These are phyloP conservation scores for Linnaemya tessellans DNA, from an alignment of 2,888 invertebrate species.

Conservation along the genomic window DNA sequence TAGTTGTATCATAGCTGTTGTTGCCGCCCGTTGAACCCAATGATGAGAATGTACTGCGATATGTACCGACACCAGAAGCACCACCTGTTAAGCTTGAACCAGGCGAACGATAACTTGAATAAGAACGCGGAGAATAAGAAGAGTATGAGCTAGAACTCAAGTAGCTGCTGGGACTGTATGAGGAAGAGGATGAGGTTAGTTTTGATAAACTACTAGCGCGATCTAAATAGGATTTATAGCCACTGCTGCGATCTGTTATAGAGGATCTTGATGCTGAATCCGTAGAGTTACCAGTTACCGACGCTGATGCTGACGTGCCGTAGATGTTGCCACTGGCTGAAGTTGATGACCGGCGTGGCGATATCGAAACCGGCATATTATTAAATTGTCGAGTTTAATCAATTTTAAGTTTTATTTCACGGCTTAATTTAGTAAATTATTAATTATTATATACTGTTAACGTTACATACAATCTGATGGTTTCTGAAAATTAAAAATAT, in stretches of 20 bases:
- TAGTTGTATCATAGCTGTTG: constrained; percentile 82
- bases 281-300: constrained; percentile 76
- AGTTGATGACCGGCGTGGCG: constrained; percentile 83
- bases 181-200: constrained; percentile 75
- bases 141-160: constrained; percentile 73
- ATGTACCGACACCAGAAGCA: constrained; percentile 77
- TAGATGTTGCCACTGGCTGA: constrained; percentile 83
- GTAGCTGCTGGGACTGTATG: constrained; percentile 74
- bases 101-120: constrained; percentile 75
- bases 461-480: not conserved
- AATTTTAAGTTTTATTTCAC: constrained; percentile 46
- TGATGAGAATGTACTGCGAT: constrained; percentile 80
- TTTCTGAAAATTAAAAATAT: constrained; percentile 24
- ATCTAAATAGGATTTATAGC: constrained; percentile 79
- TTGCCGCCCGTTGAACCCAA: constrained; percentile 77
- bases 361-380: constrained; percentile 84
- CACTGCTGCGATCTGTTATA: constrained; percentile 74
- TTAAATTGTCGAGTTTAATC: constrained; percentile 52
- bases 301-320: constrained; percentile 81
- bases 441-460: not conserved
- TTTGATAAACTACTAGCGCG: constrained; percentile 79
- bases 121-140: constrained; percentile 79
- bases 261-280: constrained; percentile 64
- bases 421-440: constrained; percentile 23
- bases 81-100: constrained; percentile 78